Conservation (phyloP, 1,140 invertebrate genomes). For the Drosophila sproati region DNA sequence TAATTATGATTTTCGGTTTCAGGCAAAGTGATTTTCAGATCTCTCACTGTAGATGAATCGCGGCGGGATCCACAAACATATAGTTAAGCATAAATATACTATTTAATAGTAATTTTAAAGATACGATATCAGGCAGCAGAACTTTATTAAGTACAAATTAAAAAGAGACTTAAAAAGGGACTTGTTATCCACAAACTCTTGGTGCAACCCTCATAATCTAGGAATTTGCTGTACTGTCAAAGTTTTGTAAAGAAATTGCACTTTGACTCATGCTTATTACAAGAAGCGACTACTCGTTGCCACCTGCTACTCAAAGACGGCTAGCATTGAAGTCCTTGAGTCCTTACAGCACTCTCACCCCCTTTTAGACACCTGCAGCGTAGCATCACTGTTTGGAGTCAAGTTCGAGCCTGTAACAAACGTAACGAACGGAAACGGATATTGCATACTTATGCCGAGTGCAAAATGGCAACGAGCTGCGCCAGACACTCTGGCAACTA, state of each 20-base stretch:
- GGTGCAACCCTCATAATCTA: constrained; percentile 41
- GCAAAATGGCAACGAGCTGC: constrained; percentile 68
- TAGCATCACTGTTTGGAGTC: constrained; percentile 40
- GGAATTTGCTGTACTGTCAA: constrained; percentile 35
- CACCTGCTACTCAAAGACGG: constrained; percentile 70
- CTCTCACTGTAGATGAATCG: too few relatives aligned
- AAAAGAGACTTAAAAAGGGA: too few relatives aligned
- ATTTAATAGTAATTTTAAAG: too few relatives aligned
- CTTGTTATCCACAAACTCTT: background rate
- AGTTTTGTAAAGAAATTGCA: constrained; percentile 76
- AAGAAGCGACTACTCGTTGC: constrained; percentile 64
- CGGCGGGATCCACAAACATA: too few relatives aligned
- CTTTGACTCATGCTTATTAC: constrained; percentile 77
- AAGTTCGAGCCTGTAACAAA: constrained; percentile 67
- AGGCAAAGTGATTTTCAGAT: too few relatives aligned
- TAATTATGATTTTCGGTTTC: too few relatives aligned
- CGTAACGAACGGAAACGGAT: constrained; percentile 81
- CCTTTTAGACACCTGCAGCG: background rate
- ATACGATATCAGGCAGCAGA: too few relatives aligned
- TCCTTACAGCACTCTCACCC: constrained; percentile 1
- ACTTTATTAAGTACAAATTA: too few relatives aligned
- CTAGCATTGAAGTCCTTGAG: constrained; percentile 51
- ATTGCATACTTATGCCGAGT: constrained; percentile 81
- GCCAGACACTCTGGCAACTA: constrained; percentile 38
- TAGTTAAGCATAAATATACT: too few relatives aligned